phyloP scores from a whole-genome alignment of 2,888 invertebrate genomes.

The Eristalis pertinax region DNA sequence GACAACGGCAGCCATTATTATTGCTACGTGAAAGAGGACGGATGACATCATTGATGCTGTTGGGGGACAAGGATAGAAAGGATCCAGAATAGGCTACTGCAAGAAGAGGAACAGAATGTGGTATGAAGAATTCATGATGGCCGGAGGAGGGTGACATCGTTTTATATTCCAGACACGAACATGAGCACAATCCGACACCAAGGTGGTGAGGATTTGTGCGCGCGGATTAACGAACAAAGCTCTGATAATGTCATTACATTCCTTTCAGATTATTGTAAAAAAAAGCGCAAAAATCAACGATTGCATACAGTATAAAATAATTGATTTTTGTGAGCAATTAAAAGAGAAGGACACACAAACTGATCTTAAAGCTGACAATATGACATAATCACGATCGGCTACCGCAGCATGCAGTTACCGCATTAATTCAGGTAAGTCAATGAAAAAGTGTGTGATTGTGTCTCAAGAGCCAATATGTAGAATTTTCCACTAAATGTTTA shows the following conservation, averaged over 20 bases:
- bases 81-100: slow-evolving; percentile 10
- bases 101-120: slow-evolving; percentile 22
- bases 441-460: background rate
- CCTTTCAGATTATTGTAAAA: slow-evolving; percentile 26
- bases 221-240: slow-evolving; percentile 61
- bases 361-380: background rate
- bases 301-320: slow-evolving; percentile 28
- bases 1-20: slow-evolving; percentile 62
- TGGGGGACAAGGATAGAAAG: slow-evolving; percentile 41
- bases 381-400: slow-evolving; percentile 27
- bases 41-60: background rate
- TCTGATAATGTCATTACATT: slow-evolving; percentile 68
- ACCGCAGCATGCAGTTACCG: background rate
- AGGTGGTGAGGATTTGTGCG: slow-evolving; percentile 45
- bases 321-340: slow-evolving; percentile 6
- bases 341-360: background rate
- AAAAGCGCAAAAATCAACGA: slow-evolving; percentile 1
- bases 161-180: slow-evolving; percentile 62
- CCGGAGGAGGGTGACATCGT: slow-evolving; percentile 43
- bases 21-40: slow-evolving; percentile 14
- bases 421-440: slow-evolving; percentile 5
- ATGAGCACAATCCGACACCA: slow-evolving; percentile 33
- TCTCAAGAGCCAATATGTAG: background rate
- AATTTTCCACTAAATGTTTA: background rate
- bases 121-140: slow-evolving; percentile 45